These are phyloP conservation scores for Periophthalmus magnuspinnatus DNA, from an alignment of 2,797 vertebrate species.

Conservation along the genomic window DNA sequence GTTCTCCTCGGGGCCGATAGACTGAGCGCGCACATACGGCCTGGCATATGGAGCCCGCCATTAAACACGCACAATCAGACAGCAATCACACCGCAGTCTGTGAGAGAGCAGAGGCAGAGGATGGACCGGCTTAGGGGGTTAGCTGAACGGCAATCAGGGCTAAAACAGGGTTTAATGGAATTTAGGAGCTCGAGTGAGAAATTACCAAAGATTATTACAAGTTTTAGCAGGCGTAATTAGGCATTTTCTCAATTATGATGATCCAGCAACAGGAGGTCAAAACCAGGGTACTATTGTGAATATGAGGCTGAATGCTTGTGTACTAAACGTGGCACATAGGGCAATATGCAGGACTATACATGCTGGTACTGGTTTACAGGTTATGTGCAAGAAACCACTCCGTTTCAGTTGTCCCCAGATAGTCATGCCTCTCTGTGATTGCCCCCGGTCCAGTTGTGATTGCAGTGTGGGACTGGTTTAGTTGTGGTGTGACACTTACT, in stretches of 20 bases:
- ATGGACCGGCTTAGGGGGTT: slow-evolving; percentile 33
- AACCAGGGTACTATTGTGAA: background rate
- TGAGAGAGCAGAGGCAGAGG: slow-evolving; percentile 33
- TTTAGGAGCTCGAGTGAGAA: slow-evolving; percentile 1
- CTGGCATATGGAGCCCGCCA: slow-evolving; percentile 76
- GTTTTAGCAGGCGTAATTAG: background rate
- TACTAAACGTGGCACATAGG: too few relatives aligned
- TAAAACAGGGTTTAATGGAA: slow-evolving; percentile 19
- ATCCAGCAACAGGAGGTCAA: background rate
- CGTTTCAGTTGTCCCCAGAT: too few relatives aligned
- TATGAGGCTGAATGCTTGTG: background rate
- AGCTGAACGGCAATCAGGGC: slow-evolving; percentile 29
- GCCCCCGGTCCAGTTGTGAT: too few relatives aligned
- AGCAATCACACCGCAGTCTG: slow-evolving; percentile 62
- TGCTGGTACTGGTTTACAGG: too few relatives aligned
- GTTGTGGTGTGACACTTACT: too few relatives aligned
- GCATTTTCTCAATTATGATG: background rate
- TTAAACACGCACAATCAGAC: slow-evolving; percentile 72
- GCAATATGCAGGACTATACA: too few relatives aligned
- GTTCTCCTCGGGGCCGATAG: slow-evolving; percentile 72
- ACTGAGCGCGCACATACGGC: slow-evolving; percentile 74
- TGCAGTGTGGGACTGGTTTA: too few relatives aligned
- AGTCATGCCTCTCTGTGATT: too few relatives aligned
- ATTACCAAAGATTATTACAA: background rate
- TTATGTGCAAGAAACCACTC: too few relatives aligned